Conservation (phyloP, 2,113 vertebrate species). For the Psittacula cyanocephala region DNA sequence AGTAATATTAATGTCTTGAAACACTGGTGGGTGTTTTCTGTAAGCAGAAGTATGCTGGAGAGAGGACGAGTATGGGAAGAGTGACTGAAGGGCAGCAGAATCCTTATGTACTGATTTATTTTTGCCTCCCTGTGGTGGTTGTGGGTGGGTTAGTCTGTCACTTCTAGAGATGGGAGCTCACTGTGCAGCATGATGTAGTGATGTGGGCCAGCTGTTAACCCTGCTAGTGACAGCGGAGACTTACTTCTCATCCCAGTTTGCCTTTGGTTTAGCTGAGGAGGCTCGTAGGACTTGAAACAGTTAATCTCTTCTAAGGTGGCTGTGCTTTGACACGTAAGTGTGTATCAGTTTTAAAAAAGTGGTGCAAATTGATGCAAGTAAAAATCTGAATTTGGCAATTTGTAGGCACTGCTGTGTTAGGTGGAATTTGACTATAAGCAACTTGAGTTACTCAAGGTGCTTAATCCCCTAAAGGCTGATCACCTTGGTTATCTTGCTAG, state of each 20-base stretch:
- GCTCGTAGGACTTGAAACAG: fast-evolving
- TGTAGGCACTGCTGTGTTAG: neutral
- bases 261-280: neutral
- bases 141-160: neutral
- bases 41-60: slow-evolving; percentile 23
- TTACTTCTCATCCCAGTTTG: neutral
- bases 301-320: fast-evolving
- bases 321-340: neutral
- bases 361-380: neutral
- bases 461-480: neutral
- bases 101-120: neutral
- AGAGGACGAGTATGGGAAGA: neutral
- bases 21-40: slow-evolving; percentile 41
- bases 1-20: slow-evolving; percentile 13
- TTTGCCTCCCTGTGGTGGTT: neutral
- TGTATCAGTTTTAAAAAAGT: neutral
- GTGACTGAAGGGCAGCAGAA: neutral
- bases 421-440: neutral
- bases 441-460: neutral
- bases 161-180: neutral
- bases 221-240: neutral
- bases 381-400: neutral
- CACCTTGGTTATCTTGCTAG: neutral
- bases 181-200: fast-evolving
- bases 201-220: neutral